Percentiles rank a stretch among this genome's conserved stretches.
phyloP scores from a whole-genome alignment of 2,888 invertebrate genomes.

The Deladenus siricidicola region DNA sequence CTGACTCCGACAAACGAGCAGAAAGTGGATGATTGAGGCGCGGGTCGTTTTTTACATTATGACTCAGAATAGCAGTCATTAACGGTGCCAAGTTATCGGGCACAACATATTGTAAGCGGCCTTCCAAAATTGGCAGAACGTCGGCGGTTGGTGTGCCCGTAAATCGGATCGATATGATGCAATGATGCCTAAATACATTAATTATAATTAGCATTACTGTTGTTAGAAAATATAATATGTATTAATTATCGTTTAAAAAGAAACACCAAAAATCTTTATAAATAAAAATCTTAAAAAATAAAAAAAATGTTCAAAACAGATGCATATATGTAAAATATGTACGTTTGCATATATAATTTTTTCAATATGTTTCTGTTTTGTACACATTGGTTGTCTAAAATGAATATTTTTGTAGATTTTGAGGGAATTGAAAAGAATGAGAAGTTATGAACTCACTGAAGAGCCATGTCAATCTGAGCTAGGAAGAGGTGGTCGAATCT shows the following conservation, averaged over 20 bases:
- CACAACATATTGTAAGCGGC: constrained; percentile 45
- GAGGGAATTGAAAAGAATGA: neutral
- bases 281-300: too few relatives aligned
- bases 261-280: neutral
- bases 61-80: constrained; percentile 27
- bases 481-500: constrained; percentile 40
- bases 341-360: too few relatives aligned
- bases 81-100: constrained; percentile 43
- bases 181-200: constrained; percentile 41
- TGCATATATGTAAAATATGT: too few relatives aligned
- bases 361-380: too few relatives aligned
- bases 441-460: constrained; percentile 27
- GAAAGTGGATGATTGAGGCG: constrained; percentile 17
- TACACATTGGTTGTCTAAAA: neutral
- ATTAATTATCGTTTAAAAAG: neutral
- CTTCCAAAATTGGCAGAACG: constrained; percentile 39
- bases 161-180: constrained; percentile 47
- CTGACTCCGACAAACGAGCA: neutral
- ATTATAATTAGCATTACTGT: neutral
- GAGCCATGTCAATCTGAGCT: constrained; percentile 41
- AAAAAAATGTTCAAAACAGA: too few relatives aligned
- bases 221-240: neutral
- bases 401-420: too few relatives aligned
- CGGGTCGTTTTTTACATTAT: constrained; percentile 29
- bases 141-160: constrained; percentile 37